phyloP scores from a whole-genome alignment of 2,113 vertebrate genomes.

The Cromileptes altivelis region DNA sequence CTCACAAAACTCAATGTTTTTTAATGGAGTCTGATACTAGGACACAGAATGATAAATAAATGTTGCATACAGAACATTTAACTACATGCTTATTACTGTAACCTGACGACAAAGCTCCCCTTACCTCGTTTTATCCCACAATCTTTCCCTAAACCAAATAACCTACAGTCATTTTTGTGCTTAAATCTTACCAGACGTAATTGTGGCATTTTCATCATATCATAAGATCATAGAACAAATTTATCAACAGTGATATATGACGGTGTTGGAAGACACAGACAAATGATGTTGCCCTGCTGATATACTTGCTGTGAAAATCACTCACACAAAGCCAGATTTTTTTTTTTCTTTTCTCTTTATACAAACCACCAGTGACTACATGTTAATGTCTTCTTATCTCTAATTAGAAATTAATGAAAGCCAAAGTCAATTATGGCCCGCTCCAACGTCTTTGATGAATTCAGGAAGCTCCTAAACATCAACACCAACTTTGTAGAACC shows the following conservation, averaged over 20 bases:
- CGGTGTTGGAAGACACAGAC: not conserved
- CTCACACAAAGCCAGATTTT: not conserved
- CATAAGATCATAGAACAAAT: not conserved
- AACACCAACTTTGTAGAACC: slow-evolving; percentile 3
- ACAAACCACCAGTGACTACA: not conserved
- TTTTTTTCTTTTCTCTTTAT: not conserved
- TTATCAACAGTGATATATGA: not conserved
- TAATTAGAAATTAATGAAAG: slow-evolving; percentile 39
- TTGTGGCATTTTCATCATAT: not conserved
- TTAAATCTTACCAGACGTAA: not conserved
- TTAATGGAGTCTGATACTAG: no score
- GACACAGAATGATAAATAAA: no score
- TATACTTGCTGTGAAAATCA: not conserved
- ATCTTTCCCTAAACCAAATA: not conserved
- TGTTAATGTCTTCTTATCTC: slow-evolving; percentile 3
- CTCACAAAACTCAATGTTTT: no score
- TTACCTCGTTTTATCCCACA: not conserved
- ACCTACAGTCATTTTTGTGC: not conserved
- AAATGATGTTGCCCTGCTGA: not conserved
- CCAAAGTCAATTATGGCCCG: slow-evolving; percentile 30
- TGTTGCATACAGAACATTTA: no score
- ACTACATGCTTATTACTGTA: not conserved
- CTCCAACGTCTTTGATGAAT: slow-evolving; percentile 15
- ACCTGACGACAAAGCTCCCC: not conserved
- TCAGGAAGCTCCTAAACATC: slow-evolving; percentile 30